Conservation (phyloP, 1,140 invertebrate genomes). For the Mya arenaria region DNA sequence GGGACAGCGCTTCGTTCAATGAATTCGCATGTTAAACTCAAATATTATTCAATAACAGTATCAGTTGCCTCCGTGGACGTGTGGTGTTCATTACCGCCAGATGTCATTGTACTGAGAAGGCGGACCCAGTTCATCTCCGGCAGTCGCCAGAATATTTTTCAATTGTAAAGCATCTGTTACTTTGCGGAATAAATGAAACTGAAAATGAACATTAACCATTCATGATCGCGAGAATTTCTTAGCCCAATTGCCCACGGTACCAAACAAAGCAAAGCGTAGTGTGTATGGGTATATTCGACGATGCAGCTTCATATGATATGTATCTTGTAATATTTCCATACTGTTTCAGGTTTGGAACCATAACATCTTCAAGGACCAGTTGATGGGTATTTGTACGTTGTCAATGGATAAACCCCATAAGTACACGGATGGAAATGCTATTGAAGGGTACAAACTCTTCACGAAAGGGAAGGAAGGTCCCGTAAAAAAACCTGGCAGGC, state of each 20-base stretch:
- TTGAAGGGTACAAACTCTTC: constrained; percentile 65
- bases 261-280: not conserved
- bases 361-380: constrained; percentile 68
- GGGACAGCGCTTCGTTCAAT: no score
- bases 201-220: not conserved
- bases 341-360: constrained; percentile 72
- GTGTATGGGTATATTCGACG: not conserved
- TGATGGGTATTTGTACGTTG: constrained; percentile 68
- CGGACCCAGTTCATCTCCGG: no score
- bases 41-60: no score
- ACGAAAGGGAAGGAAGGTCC: constrained; percentile 61
- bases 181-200: not conserved
- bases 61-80: no score
- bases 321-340: not conserved
- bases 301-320: not conserved
- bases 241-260: not conserved
- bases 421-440: constrained; percentile 72
- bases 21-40: no score
- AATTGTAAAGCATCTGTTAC: no score
- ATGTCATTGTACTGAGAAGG: no score
- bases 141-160: no score
- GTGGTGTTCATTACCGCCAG: no score
- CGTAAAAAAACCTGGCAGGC: constrained; percentile 62
- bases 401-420: constrained; percentile 68
- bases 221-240: not conserved